A percentile compares a stretch with the other conserved stretches of the same genome.
Conservation (phyloP, 2,113 vertebrate species). For the Panthera leo region DNA sequence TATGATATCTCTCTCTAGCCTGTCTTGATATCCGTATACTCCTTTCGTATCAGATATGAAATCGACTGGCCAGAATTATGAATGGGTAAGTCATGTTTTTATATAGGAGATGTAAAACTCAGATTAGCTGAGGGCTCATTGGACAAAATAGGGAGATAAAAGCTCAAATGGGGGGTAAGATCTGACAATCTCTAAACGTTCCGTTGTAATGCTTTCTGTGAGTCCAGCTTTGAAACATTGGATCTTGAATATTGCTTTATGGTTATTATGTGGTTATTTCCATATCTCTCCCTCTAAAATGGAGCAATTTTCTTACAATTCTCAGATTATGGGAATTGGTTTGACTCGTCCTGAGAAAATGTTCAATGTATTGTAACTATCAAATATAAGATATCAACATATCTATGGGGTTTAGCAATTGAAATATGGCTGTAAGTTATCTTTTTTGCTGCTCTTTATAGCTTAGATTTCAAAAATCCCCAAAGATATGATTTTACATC, state of each 20-base stretch:
- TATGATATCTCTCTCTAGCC: background rate
- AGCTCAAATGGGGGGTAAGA: background rate
- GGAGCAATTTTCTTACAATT: background rate
- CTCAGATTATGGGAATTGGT: background rate
- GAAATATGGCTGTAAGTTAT: background rate
- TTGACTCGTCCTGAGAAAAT: background rate
- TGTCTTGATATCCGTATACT: background rate
- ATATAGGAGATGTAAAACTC: background rate
- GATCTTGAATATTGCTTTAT: background rate
- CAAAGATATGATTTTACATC: background rate
- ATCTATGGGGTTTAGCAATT: background rate
- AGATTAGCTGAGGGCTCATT: background rate
- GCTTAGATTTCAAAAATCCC: constrained; percentile 16
- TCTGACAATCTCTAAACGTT: background rate
- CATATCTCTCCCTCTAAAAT: background rate
- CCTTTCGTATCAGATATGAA: background rate
- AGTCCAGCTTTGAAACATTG: background rate
- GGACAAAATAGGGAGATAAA: background rate
- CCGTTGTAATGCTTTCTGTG: background rate
- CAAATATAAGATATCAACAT: background rate
- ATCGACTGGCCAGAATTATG: background rate
- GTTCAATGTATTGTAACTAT: background rate
- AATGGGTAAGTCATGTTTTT: background rate
- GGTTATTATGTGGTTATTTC: background rate
- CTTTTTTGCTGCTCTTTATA: background rate